Base-by-base conservation (phyloP, 2,797 vertebrate species). In the Chloroceryle amazona region DNA sequence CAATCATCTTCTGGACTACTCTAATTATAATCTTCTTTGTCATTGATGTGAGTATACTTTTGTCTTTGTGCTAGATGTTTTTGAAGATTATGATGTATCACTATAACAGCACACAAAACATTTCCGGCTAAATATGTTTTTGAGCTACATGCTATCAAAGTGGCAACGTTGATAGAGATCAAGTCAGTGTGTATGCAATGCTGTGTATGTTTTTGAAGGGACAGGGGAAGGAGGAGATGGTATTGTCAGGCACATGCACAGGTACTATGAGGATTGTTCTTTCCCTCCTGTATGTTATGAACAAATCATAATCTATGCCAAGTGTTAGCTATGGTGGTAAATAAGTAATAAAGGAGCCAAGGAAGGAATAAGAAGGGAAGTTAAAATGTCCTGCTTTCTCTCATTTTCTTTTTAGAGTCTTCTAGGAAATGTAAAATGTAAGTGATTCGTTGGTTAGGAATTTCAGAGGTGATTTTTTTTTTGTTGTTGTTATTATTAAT, bases 21-120 rank as follows among this genome's bases (percentile, higher is more conserved):
- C 98, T 99, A 7, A 97, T 99, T 31, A 62, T 97, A 49, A 95
- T 99, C 71, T 98, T 98, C 87, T 99, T 99, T 92, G 87, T 97
- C 37, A 11, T 6, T 5, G 55, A 98, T 97, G 99, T 99, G 96
- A 99, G 99, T 98, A 94, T 62, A 46, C 6, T 17, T 79, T 42
- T 71, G n/a, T 20, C 37, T 47, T 41, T 60, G 31, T 51, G 16
- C 61, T 82, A 4, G 0, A 0, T 89, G 37, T 67, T 93, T 67
- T 54, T 49, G 42, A 23, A 67, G 81, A 25, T 21, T 23, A 46
- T 41, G 26, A 90, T 29, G 29, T 71, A 54, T 86, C 1, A 0
- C 39, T 62, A 0, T 82, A 68, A 63, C 9, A 51, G 49, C 33
- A 14, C 5, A 6, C 8, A 14, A 5, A 78, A 41, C 1, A 2